Base-by-base conservation (phyloP, 2,797 vertebrate species). In the Sarcoramphus papa region DNA sequence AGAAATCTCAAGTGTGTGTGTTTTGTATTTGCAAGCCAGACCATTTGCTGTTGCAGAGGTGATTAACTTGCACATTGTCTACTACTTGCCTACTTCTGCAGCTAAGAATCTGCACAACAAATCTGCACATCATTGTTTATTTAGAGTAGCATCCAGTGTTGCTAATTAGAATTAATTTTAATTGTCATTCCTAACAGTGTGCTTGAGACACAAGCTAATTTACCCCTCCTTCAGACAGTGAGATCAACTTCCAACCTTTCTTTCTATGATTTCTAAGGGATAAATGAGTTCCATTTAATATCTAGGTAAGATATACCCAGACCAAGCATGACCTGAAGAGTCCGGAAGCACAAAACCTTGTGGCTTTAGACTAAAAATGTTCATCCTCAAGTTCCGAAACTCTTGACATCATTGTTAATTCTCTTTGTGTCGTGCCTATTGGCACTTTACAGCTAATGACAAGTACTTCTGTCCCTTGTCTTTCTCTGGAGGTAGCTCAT, bases 121-220 rank as follows among this genome's bases (percentile, higher is more conserved):
- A 85, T 72, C 80, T 85, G 47, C 14, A 51, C 25, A 10, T 67
- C 4, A 1, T 62, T 94, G 50, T 80, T 95, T 90, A 40, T 92
- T 94, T 94, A 86, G 43, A 84, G 69, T 88, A 93, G 31, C 65
- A 84, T 78, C 50, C 81, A 73, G 35, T 53, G 21, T 48, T 72
- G 28, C 57, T 91, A 95, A 89, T 91, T 90, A 72, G 33, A 87
- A 92, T 90, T 94, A 68, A 63, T 75, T 96, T 68, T 91, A 80
- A 91, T 90, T 86, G 65, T 64, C 43, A 76, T 72, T 95, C 50
- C 83, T 88, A 77, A 54, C 33, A 33, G 28, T 3, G 5, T 77
- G 37, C 60, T 80, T 74, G 85, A 93, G 40, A 64, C 15, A 50
- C 0, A 1, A 24, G 33, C 48, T 88, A 50, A 90, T 88, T 87